Conservation (phyloP, 1,140 invertebrate genomes). For the Cardiocondyla obscurior region DNA sequence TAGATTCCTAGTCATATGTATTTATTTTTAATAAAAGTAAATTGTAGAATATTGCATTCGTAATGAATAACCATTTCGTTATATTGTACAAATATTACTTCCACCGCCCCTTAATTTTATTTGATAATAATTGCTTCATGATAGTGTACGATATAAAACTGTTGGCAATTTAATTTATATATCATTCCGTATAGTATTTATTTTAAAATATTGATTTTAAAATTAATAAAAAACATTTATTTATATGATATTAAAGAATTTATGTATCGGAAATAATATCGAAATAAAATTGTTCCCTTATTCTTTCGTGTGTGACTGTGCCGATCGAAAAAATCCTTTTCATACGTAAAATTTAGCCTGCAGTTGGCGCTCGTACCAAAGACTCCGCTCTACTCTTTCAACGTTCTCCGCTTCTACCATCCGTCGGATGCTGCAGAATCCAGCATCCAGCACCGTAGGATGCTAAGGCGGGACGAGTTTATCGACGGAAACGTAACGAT, state of each 20-base stretch:
- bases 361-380: constrained; percentile 42
- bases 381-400: neutral
- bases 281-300: neutral
- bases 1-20: neutral
- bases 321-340: constrained; percentile 23
- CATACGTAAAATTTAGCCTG: neutral
- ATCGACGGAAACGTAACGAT: constrained; percentile 27
- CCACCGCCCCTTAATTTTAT: neutral
- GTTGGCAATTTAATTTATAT: neutral
- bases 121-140: neutral
- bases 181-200: neutral
- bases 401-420: constrained; percentile 39
- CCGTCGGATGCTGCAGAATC: constrained; percentile 48
- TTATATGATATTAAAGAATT: neutral
- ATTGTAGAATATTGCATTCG: constrained; percentile 21
- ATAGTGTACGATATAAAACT: neutral
- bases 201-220: constrained; percentile 1
- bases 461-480: constrained; percentile 35
- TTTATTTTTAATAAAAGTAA: constrained; percentile 14
- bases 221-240: neutral
- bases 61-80: constrained; percentile 6
- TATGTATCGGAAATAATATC: neutral
- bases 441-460: constrained; percentile 9
- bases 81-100: constrained; percentile 8
- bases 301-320: neutral